These are phyloP conservation scores for Tinamus major DNA, from an alignment of 2,797 vertebrate genomes.

Conservation along the genomic window DNA sequence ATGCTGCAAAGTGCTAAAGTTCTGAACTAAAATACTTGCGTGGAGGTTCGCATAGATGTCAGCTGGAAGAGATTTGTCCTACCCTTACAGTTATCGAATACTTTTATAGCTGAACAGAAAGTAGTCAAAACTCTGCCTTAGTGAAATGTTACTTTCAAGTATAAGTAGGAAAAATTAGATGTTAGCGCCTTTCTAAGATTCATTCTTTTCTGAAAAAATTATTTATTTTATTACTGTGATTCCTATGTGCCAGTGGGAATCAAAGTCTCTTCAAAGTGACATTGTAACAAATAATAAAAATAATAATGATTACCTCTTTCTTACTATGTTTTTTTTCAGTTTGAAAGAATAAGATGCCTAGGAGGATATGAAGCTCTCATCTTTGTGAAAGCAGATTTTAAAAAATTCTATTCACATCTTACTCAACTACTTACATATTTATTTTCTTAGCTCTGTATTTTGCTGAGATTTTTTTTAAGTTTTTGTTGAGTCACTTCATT, in stretches of 20 bases:
- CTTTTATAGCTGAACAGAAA: neutral
- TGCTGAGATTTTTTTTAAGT: neutral
- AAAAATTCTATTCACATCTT: neutral
- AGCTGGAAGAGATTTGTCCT: neutral
- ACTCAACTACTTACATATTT: neutral
- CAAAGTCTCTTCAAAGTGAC: neutral
- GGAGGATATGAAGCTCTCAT: neutral
- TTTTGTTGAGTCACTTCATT: neutral
- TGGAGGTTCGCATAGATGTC: neutral
- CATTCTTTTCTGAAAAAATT: neutral
- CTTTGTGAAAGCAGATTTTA: neutral
- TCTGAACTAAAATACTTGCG: neutral
- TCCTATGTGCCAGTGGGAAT: neutral
- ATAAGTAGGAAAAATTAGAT: neutral
- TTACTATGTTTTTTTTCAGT: neutral
- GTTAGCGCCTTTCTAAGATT: neutral
- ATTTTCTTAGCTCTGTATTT: neutral
- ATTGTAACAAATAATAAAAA: neutral
- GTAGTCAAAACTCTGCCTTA: neutral
- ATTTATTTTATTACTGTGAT: neutral
- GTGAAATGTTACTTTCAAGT: neutral
- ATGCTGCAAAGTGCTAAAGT: neutral
- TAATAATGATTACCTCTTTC: neutral
- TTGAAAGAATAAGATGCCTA: neutral
- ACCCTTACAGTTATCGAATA: neutral